phyloP scores from a whole-genome alignment of 2,113 vertebrate genomes.

The Callipepla squamata region DNA sequence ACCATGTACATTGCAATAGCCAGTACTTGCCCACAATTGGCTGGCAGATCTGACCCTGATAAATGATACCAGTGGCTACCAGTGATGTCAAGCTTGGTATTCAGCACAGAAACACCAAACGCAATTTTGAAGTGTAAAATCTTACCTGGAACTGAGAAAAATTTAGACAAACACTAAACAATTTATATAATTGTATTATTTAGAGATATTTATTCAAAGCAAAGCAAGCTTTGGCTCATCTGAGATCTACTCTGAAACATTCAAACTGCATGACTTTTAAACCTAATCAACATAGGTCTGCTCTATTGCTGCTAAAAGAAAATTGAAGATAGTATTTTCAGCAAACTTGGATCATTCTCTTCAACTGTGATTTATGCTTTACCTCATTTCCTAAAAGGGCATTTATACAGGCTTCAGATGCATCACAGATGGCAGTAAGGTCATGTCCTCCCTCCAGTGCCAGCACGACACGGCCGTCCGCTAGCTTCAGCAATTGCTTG shows the following conservation, averaged over 20 bases:
- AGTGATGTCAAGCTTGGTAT: background rate
- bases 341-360: background rate
- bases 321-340: background rate
- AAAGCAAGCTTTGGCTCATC: background rate
- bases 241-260: background rate
- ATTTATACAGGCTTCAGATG: constrained; percentile 82
- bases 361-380: constrained; percentile 49
- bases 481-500: constrained; percentile 81
- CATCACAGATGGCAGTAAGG: constrained; percentile 81
- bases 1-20: background rate
- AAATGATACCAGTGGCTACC: background rate
- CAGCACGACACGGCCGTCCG: constrained; percentile 74
- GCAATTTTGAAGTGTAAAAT: background rate
- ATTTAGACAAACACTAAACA: background rate
- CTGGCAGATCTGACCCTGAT: background rate
- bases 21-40: background rate
- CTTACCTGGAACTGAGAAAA: background rate
- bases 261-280: background rate
- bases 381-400: constrained; percentile 86
- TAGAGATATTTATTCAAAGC: background rate
- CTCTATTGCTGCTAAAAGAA: background rate
- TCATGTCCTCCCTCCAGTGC: constrained; percentile 81
- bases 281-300: background rate
- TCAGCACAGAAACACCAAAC: background rate
- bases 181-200: background rate